A percentile compares a stretch with the other conserved stretches of the same genome.
These are phyloP conservation scores for Chloromyia formosa DNA, from an alignment of 2,888 invertebrate species.

Conservation along the genomic window DNA sequence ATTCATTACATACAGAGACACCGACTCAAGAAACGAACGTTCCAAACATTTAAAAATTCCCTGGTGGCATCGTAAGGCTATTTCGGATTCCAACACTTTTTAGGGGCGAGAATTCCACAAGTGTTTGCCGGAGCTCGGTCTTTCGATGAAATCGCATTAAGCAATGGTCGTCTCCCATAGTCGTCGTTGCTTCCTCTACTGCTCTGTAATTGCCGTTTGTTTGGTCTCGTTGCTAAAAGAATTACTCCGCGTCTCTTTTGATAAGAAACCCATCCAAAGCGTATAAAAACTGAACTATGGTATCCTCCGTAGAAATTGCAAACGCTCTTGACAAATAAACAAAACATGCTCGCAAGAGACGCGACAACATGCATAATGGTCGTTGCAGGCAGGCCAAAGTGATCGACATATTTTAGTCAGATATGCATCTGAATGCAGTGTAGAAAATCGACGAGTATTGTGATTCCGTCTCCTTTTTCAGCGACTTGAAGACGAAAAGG, in stretches of 20 bases:
- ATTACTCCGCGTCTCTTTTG: too few species aligned
- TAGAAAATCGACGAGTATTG: too few species aligned
- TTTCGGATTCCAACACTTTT: constrained; percentile 39
- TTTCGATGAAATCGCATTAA: too few species aligned
- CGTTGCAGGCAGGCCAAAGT: not conserved
- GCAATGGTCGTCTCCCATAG: not conserved
- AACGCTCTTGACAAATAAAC: constrained; percentile 29
- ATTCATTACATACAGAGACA: too few species aligned
- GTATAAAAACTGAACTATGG: not conserved
- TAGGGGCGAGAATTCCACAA: constrained; percentile 13
- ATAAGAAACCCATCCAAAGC: too few species aligned
- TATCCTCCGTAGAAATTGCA: constrained; percentile 20
- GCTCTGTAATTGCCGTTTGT: too few species aligned
- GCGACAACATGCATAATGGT: not conserved
- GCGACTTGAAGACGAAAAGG: too few species aligned
- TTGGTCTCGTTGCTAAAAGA: too few species aligned
- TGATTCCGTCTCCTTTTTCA: too few species aligned
- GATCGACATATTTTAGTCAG: constrained; percentile 32
- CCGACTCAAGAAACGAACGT: too few species aligned
- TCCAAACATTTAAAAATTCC: constrained; percentile 3
- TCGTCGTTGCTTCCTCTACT: not conserved
- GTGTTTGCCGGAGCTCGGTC: not conserved
- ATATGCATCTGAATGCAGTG: constrained; percentile 20
- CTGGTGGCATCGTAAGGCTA: constrained; percentile 34
- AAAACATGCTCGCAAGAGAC: not conserved